Evolutionary conservation across 1,140 invertebrate species (phyloP).

Genomic region (Armadillidium nasatum): DNA sequence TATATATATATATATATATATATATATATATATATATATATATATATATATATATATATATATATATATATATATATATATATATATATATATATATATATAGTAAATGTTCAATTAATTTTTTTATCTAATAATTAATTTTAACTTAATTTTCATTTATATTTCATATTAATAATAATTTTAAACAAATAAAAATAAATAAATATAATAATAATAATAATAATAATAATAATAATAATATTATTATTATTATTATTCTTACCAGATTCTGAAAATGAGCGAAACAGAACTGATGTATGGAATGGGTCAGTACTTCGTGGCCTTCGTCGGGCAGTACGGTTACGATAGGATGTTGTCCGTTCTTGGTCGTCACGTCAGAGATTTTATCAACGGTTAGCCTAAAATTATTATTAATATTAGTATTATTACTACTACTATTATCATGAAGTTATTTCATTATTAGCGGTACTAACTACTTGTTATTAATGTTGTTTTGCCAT

Average conservation of each 20-base stretch:
- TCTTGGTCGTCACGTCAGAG: constrained; percentile 83
- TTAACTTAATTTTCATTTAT: no score
- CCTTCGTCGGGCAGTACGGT: constrained; percentile 88
- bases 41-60: constrained; percentile 17
- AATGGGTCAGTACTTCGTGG: constrained; percentile 84
- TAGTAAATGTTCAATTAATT: no score
- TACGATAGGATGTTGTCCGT: constrained; percentile 87
- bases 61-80: constrained; percentile 2
- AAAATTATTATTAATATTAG: neutral
- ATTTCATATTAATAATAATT: no score
- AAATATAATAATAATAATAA: no score
- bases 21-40: constrained; percentile 35
- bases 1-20: constrained; percentile 36
- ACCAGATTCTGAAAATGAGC: constrained; percentile 72
- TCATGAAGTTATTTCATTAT: no score
- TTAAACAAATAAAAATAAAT: no score
- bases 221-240: no score
- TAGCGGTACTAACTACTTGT: no score
- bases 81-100: neutral
- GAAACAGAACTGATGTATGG: constrained; percentile 83
- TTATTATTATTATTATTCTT: neutral
- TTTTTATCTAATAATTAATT: no score
- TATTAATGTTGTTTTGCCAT: no score
- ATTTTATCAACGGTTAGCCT: constrained; percentile 81
- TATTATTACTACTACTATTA: neutral